Percentiles rank a stretch among this genome's conserved stretches.
phyloP scores from a whole-genome alignment of 2,113 vertebrate species.

The Lutjanus erythropterus region DNA sequence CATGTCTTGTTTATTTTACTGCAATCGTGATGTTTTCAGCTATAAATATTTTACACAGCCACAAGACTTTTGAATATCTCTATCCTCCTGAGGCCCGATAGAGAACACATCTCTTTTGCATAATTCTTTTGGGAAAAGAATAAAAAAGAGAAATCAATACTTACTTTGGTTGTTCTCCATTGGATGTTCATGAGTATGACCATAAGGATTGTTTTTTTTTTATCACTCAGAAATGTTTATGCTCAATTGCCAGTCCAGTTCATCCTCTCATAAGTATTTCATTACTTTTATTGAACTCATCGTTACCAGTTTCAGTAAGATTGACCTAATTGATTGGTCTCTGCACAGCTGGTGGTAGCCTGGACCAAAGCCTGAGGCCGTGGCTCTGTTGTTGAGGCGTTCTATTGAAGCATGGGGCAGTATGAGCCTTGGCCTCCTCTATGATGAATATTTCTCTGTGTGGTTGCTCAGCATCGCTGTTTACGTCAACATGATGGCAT shows the following conservation, averaged over 20 bases:
- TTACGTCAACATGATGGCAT: background rate
- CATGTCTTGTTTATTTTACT: slow-evolving; percentile 4
- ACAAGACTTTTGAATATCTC: background rate
- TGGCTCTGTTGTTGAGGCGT: background rate
- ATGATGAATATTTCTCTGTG: slow-evolving; percentile 21
- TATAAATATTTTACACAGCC: slow-evolving; percentile 16
- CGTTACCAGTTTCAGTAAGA: background rate
- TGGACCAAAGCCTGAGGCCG: background rate
- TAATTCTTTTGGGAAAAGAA: slow-evolving; percentile 1
- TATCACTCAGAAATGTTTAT: background rate
- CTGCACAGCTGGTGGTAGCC: background rate
- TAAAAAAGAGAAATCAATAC: slow-evolving; percentile 12
- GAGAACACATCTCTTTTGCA: background rate
- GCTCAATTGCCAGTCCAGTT: background rate
- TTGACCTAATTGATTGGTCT: slow-evolving; percentile 13
- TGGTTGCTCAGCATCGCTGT: background rate
- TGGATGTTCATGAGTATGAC: background rate
- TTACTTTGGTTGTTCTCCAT: background rate
- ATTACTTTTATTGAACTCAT: slow-evolving; percentile 6
- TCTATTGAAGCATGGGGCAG: background rate
- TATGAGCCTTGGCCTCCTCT: background rate
- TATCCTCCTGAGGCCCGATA: background rate
- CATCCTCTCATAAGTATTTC: background rate
- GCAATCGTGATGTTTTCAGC: background rate
- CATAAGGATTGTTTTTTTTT: slow-evolving; percentile 12